Evolutionary conservation across 2,888 invertebrate species (phyloP).

Genomic region (Heliothis peltigera): DNA sequence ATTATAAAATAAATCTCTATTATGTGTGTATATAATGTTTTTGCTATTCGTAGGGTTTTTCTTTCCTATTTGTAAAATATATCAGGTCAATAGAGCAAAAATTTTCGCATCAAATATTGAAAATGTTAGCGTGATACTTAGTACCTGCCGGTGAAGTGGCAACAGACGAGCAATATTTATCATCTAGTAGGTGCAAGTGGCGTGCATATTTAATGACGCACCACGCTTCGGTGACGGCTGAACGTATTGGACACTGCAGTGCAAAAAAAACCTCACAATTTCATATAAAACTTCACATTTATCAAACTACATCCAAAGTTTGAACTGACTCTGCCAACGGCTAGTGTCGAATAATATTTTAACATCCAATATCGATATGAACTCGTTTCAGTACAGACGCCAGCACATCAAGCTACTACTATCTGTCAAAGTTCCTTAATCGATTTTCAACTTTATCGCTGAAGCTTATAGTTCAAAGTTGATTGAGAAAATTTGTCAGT

Average conservation of each 20-base stretch:
- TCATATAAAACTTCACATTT: background rate
- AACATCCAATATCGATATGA: conserved; percentile 20
- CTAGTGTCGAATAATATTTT: conserved; percentile 42
- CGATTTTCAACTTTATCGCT: too few relatives aligned
- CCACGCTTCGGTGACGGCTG: conserved; percentile 24
- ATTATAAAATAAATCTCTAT: too few relatives aligned
- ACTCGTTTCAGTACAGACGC: too few relatives aligned
- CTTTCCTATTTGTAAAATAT: background rate
- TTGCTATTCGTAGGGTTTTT: too few relatives aligned
- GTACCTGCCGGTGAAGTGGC: conserved; percentile 50
- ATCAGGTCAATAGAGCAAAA: conserved; percentile 2
- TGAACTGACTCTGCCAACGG: conserved; percentile 20
- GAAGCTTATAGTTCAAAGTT: too few relatives aligned
- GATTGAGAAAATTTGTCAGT: too few relatives aligned
- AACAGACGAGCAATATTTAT: conserved; percentile 56
- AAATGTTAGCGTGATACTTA: conserved; percentile 52
- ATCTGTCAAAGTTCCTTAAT: too few relatives aligned
- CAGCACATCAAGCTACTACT: too few relatives aligned
- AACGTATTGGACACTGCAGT: conserved; percentile 42
- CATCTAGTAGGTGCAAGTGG: conserved; percentile 59
- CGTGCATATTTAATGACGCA: conserved; percentile 67
- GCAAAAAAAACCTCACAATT: conserved; percentile 5
- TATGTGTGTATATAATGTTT: too few relatives aligned
- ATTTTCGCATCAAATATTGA: conserved; percentile 42
- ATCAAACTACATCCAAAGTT: conserved; percentile 14